These are phyloP conservation scores for Dreissena rostriformis DNA, from an alignment of 1,140 invertebrate species.

Conservation along the genomic window DNA sequence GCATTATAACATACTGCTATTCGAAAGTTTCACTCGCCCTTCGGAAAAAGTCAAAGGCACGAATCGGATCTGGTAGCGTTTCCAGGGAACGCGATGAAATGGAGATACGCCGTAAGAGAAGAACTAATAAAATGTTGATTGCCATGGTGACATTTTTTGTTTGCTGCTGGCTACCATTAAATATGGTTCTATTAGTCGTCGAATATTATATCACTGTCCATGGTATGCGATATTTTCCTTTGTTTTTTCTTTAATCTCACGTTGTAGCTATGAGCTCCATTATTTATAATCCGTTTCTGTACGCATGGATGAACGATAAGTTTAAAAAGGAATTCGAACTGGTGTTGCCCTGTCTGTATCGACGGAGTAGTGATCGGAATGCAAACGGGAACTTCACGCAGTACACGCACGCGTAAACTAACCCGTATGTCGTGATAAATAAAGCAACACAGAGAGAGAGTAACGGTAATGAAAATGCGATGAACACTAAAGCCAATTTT, in stretches of 20 bases:
- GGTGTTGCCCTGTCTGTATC: constrained; percentile 77
- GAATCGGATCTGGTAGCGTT: constrained; percentile 87
- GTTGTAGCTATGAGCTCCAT: constrained; percentile 97
- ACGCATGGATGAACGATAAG: constrained; percentile 99
- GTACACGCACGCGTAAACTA: constrained; percentile 77
- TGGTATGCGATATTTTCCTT: constrained; percentile 91
- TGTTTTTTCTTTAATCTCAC: constrained; percentile 94
- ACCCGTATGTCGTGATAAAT: constrained; percentile 73
- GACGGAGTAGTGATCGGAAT: constrained; percentile 58
- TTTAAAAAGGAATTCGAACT: constrained; percentile 95
- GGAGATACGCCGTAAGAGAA: constrained; percentile 87
- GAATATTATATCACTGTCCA: constrained; percentile 81
- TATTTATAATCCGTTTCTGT: constrained; percentile 97
- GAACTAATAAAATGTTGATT: constrained; percentile 94
- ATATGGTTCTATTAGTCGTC: constrained; percentile 81
- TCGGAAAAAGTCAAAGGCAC: constrained; percentile 83
- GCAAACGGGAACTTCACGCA: constrained; percentile 73
- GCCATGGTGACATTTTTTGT: constrained; percentile 98
- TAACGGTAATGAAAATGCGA: constrained; percentile 71
- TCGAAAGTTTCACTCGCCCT: constrained; percentile 94
- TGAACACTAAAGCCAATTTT: constrained; percentile 74
- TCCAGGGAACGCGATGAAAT: constrained; percentile 83
- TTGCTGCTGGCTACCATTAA: constrained; percentile 97
- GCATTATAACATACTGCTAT: constrained; percentile 97
- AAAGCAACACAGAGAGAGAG: constrained; percentile 72